These are phyloP conservation scores for Macrobrachium rosenbergii DNA, from an alignment of 1,140 invertebrate genomes.

Conservation along the genomic window DNA sequence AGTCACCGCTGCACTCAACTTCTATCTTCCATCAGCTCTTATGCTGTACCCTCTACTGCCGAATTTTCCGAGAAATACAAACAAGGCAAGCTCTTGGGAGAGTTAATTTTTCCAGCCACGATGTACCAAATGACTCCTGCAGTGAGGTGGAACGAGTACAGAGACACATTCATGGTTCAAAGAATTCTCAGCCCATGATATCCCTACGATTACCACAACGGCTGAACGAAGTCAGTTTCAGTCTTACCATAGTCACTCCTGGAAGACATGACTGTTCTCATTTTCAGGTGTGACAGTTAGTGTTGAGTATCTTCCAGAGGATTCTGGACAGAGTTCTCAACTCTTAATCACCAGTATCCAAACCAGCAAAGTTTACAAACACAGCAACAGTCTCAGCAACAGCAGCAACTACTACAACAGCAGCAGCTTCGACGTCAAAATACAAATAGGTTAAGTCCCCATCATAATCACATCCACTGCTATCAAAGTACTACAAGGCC, in stretches of 20 bases:
- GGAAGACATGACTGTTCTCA: constrained; percentile 45
- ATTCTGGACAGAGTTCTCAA: constrained; percentile 21
- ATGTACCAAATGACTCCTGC: constrained; percentile 48
- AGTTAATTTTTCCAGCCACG: constrained; percentile 38
- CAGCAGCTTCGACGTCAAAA: background rate
- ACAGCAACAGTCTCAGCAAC: constrained; percentile 4
- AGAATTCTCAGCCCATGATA: too few species aligned
- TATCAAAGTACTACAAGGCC: constrained; percentile 36
- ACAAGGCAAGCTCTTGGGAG: constrained; percentile 47
- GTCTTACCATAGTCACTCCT: constrained; percentile 44
- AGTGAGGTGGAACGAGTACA: constrained; percentile 25
- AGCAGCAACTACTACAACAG: background rate
- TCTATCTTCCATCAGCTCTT: constrained; percentile 74
- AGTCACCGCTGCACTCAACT: constrained; percentile 75
- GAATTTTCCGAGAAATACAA: constrained; percentile 65
- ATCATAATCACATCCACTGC: constrained; percentile 54
- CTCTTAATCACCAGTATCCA: background rate
- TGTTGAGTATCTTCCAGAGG: constrained; percentile 50
- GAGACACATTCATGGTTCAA: too few species aligned
- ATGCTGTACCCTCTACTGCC: constrained; percentile 74
- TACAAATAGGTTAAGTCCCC: constrained; percentile 18
- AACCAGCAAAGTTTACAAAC: background rate
- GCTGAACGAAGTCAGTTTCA: constrained; percentile 34
- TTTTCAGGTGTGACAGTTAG: constrained; percentile 46
- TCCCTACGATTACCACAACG: constrained; percentile 1